Evolutionary conservation across 2,888 invertebrate species (phyloP).

Genomic region (Sycophila texana): DNA sequence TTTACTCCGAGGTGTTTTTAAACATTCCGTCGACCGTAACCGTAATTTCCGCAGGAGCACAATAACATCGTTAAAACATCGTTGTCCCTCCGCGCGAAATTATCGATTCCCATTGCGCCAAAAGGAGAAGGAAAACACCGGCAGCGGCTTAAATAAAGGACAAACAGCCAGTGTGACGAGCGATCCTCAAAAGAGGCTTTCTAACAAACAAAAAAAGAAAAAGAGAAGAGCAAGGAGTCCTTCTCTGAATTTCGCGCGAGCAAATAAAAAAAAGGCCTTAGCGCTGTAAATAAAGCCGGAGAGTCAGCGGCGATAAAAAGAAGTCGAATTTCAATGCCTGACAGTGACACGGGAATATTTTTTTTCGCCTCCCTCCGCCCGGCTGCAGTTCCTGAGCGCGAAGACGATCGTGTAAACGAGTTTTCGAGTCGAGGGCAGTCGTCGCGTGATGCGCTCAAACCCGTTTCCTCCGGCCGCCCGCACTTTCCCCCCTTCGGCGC

Average conservation of each 20-base stretch:
- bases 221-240: neutral
- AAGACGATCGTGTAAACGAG: conserved; percentile 41
- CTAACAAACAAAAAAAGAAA: neutral
- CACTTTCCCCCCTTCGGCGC: conserved; percentile 50
- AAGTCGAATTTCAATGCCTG: conserved; percentile 54
- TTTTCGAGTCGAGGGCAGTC: conserved; percentile 7
- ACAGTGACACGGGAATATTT: conserved; percentile 43
- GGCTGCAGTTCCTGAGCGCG: neutral
- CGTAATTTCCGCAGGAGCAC: conserved; percentile 1
- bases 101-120: neutral
- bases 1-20: too few relatives aligned
- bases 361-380: conserved; percentile 12
- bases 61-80: neutral
- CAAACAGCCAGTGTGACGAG: too few relatives aligned
- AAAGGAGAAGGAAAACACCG: neutral
- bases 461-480: conserved; percentile 54
- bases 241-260: conserved; percentile 8
- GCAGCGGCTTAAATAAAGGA: neutral
- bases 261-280: neutral
- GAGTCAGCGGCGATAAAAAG: conserved; percentile 34
- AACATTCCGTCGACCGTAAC: neutral
- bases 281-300: conserved; percentile 25
- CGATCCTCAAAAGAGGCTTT: neutral
- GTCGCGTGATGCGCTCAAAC: conserved; percentile 43
- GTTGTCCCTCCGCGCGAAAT: neutral